Conservation (phyloP, 1,140 invertebrate genomes). For the Microplitis demolitor region DNA sequence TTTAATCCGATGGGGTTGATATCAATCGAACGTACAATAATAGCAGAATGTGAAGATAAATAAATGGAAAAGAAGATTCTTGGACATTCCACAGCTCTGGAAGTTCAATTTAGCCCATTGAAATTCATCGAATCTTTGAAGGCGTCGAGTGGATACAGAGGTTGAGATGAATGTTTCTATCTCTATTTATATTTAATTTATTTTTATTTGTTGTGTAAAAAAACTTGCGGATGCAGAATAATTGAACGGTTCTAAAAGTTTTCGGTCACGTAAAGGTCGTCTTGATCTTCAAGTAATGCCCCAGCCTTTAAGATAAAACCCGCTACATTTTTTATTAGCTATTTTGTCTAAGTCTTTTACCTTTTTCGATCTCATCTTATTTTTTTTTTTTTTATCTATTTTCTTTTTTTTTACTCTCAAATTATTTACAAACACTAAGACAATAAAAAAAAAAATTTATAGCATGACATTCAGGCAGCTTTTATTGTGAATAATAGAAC, state of each 20-base stretch:
- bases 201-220: background rate
- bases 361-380: background rate
- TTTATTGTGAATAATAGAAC: constrained; percentile 6
- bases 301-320: background rate
- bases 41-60: background rate
- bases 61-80: background rate
- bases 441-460: too few species aligned
- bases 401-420: background rate
- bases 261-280: constrained; percentile 24
- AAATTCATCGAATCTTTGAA: constrained; percentile 30
- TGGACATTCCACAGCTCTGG: constrained; percentile 1
- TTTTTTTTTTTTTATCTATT: background rate
- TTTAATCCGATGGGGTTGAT: background rate
- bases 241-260: constrained; percentile 27
- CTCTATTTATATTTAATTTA: background rate
- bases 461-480: too few species aligned
- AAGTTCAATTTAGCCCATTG: constrained; percentile 29
- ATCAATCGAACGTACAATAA: constrained; percentile 11
- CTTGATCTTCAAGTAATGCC: constrained; percentile 4
- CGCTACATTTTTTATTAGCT: background rate
- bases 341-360: background rate
- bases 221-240: constrained; percentile 24
- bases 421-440: background rate
- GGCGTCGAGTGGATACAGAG: constrained; percentile 7
- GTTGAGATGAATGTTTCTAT: constrained; percentile 1